A percentile compares a stretch with the other conserved stretches of the same genome.
Evolutionary conservation across 2,113 vertebrate species (phyloP).

Genomic region (Orcinus orca): DNA sequence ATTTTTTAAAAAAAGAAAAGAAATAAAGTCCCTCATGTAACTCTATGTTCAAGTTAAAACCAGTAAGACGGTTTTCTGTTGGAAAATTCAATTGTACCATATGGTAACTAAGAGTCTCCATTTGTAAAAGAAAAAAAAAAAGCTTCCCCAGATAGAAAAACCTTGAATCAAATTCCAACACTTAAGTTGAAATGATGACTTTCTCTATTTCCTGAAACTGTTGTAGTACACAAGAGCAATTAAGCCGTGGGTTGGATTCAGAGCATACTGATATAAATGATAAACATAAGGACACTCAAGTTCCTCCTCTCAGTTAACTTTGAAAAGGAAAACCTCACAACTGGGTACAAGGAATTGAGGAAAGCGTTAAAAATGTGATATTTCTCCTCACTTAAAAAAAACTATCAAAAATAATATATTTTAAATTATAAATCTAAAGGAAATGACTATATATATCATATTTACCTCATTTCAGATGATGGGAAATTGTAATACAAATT

Average conservation of each 20-base stretch:
- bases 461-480: not conserved
- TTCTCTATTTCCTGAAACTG: slow-evolving; percentile 35
- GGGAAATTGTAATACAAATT: not conserved
- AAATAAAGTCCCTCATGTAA: not conserved
- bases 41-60: not conserved
- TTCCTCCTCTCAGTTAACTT: not conserved
- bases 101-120: not conserved
- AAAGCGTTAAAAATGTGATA: not conserved
- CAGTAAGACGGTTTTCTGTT: slow-evolving; percentile 13
- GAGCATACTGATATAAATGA: not conserved
- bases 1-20: too few relatives aligned
- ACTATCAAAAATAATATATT: not conserved
- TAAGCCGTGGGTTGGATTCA: not conserved
- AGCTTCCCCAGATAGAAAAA: not conserved
- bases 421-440: slow-evolving; percentile 12
- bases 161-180: not conserved
- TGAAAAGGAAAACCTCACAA: slow-evolving; percentile 24
- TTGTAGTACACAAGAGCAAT: not conserved
- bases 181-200: not conserved
- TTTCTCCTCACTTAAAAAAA: not conserved
- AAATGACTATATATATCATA: not conserved
- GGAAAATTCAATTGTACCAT: slow-evolving; percentile 5
- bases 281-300: not conserved
- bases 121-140: not conserved
- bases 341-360: not conserved